Conservation (phyloP, 2,888 invertebrate genomes). For the Agriopis aurantiaria region DNA sequence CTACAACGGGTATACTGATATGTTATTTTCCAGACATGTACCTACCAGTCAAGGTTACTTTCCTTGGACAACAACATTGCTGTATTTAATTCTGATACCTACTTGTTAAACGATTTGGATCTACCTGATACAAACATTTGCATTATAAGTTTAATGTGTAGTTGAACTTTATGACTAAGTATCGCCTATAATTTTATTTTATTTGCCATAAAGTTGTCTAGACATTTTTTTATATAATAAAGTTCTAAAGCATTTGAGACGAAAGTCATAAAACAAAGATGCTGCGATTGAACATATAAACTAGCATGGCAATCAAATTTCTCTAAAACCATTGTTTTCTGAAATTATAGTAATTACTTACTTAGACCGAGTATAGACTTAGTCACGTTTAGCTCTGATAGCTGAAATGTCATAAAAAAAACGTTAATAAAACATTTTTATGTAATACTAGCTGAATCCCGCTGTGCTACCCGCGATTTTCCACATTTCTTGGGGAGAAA, state of each 20-base stretch:
- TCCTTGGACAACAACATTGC: neutral
- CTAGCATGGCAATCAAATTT: neutral
- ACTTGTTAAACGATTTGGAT: neutral
- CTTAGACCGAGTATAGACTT: no score
- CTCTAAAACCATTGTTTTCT: slow-evolving; percentile 1
- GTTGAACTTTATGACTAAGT: slow-evolving; percentile 4
- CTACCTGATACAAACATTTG: neutral
- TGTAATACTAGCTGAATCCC: no score
- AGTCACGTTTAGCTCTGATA: no score
- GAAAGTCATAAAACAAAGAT: neutral
- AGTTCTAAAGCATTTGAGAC: neutral
- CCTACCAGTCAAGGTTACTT: slow-evolving; percentile 30
- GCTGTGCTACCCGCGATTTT: no score
- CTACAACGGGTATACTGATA: neutral
- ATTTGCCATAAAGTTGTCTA: slow-evolving; percentile 21
- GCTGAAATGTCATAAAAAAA: no score
- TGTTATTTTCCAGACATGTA: slow-evolving; percentile 4
- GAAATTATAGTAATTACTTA: no score
- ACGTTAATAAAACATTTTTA: no score
- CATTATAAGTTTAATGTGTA: neutral
- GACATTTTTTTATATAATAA: slow-evolving; percentile 18
- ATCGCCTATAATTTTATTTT: neutral
- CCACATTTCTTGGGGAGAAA: no score
- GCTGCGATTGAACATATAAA: neutral
- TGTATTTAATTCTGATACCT: neutral